These are phyloP conservation scores for Macropodus opercularis DNA, from an alignment of 2,797 vertebrate genomes.

Conservation along the genomic window DNA sequence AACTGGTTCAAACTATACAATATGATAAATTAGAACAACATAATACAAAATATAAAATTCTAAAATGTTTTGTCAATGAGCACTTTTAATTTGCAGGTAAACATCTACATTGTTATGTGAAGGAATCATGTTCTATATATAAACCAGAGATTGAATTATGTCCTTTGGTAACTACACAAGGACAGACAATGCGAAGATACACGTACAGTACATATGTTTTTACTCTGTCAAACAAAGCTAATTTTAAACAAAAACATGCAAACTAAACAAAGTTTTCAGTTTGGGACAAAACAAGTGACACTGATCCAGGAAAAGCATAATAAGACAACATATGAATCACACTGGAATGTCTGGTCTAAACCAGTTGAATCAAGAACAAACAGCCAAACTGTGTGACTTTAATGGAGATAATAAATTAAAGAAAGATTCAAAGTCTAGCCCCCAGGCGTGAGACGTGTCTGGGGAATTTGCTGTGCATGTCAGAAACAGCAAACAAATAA, in stretches of 20 bases:
- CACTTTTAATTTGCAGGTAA: neutral
- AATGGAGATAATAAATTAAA: neutral
- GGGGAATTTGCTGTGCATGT: neutral
- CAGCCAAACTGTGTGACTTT: neutral
- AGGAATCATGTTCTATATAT: neutral
- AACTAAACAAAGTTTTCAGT: neutral
- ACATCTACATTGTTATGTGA: neutral
- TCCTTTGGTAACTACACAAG: too few relatives aligned
- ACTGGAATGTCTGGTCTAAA: constrained; percentile 38
- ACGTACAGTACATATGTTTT: too few relatives aligned
- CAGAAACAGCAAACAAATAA: neutral
- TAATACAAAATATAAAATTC: too few relatives aligned
- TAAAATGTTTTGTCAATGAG: neutral
- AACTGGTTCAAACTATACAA: too few relatives aligned
- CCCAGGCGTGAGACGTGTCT: neutral
- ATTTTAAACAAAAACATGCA: constrained; percentile 11
- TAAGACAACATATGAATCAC: constrained; percentile 71
- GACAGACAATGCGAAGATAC: too few relatives aligned
- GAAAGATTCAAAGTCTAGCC: neutral
- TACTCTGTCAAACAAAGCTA: too few relatives aligned
- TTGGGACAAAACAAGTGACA: constrained; percentile 21
- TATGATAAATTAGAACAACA: too few relatives aligned
- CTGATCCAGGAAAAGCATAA: constrained; percentile 16
- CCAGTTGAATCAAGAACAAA: constrained; percentile 24
- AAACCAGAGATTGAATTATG: neutral